Conservation (phyloP, 2,888 invertebrate species). For the Melieria omissa region DNA sequence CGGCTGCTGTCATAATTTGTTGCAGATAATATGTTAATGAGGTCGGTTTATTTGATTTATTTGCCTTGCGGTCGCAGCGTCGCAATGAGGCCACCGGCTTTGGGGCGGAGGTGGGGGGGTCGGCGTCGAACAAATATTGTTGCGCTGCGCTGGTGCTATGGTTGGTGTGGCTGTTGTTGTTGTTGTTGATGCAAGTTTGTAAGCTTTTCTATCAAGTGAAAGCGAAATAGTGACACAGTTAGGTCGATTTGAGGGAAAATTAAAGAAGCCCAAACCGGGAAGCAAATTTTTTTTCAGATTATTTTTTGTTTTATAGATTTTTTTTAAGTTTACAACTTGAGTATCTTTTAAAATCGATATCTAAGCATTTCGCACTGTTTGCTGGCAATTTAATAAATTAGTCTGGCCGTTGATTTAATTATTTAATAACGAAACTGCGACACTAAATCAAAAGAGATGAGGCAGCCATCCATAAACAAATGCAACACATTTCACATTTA, state of each 20-base stretch:
- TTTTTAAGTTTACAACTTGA: no score
- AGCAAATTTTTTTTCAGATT: no score
- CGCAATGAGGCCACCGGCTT: not conserved
- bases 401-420: conserved; percentile 64
- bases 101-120: not conserved
- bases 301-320: no score
- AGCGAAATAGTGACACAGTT: no score
- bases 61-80: not conserved
- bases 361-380: conserved; percentile 1
- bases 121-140: conserved; percentile 12
- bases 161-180: no score
- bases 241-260: no score
- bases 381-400: conserved; percentile 62
- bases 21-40: conserved; percentile 41
- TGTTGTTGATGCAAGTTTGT: no score
- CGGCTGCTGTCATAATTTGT: conserved; percentile 38
- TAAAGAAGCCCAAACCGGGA: no score
- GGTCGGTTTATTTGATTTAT: conserved; percentile 33
- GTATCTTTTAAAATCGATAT: no score
- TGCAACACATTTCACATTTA: not conserved
- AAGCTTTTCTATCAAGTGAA: no score
- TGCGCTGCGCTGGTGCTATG: no score
- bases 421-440: conserved; percentile 61
- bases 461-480: conserved; percentile 38
- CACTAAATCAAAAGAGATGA: conserved; percentile 44